A percentile compares a stretch with the other conserved stretches of the same genome.
Evolutionary conservation across 2,113 vertebrate genomes (phyloP).

Genomic region (Gavialis gangeticus): DNA sequence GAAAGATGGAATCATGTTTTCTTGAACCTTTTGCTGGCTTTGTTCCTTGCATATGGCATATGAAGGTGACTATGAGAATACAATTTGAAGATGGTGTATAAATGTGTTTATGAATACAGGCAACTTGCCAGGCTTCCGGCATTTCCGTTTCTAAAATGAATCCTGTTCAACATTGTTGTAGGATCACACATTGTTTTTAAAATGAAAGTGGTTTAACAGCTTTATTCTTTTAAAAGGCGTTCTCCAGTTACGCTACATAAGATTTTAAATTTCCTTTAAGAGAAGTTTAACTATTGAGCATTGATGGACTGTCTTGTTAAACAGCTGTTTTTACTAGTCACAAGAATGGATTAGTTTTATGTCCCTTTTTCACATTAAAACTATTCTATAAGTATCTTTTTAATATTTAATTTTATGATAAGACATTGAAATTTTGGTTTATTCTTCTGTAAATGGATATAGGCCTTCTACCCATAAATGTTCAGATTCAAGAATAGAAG

Average conservation of each 20-base stretch:
- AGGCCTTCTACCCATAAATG: neutral
- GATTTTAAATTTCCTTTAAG: neutral
- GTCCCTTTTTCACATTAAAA: constrained; percentile 47
- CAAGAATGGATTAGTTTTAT: neutral
- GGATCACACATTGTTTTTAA: neutral
- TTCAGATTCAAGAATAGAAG: neutral
- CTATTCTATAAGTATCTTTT: neutral
- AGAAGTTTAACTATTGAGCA: neutral
- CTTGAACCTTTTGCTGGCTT: neutral
- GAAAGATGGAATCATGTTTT: neutral
- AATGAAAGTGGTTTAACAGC: neutral
- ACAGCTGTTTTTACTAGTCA: neutral
- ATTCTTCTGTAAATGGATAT: neutral
- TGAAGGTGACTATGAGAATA: neutral
- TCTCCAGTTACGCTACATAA: neutral
- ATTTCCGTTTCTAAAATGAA: constrained; percentile 13
- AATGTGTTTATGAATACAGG: neutral
- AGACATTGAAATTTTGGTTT: neutral
- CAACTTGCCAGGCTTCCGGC: neutral
- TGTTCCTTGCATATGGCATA: neutral
- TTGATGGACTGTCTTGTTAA: neutral
- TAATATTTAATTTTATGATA: neutral
- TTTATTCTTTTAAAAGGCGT: neutral
- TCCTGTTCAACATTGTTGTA: neutral
- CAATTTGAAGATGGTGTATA: neutral